Base-by-base conservation (phyloP, 2,888 invertebrate genomes). In the Diabrotica balteata region DNA sequence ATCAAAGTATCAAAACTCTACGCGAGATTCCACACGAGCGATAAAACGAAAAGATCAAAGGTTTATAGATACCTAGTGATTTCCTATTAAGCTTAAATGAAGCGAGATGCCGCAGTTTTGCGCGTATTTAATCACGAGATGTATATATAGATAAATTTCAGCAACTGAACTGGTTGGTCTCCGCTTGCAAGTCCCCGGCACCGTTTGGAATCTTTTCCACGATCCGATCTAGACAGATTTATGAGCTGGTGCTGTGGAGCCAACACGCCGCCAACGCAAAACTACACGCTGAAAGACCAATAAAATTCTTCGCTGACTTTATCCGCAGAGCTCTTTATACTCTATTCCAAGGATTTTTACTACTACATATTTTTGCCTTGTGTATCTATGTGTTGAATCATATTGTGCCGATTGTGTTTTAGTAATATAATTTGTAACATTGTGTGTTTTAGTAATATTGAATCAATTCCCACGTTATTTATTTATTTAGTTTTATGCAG, bases 231-330 rank as follows among this genome's bases (percentile, higher is more conserved):
- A 68, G 76, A 75, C 76, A 77, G 77, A 79, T 79, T 80, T 80
- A 79, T 78, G 76, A 74, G 73, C 69, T 70, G 72, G 76, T 74
- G 72, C 78, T 72, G 70, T 74, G 80, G 80, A 79, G 80, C 80
- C 81, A 80, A 79, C 77, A 74, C 77, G 81, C 73, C 81, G 81
- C 77, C 79, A 70, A 65, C 68, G 72, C 71, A 69, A 74, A 69
- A 72, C 71, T 63, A 65, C 63, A 64, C 73, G 62, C 72, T 76
- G 79, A 80, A 81, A 80, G 80, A 76, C 72, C 75, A 74, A 71
- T 73, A 75, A 74, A 76, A 67, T 69, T 49, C 51, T 42, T 43
- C 42, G 54, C 54, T 9, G 47, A 54, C 62, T 55, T 47, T 62
- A 54, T 55, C 62, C 62, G 62, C 55, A 62, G 10, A 54, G 55